These are phyloP conservation scores for Rhagophthalmus giganteus DNA, from an alignment of 2,888 invertebrate genomes.

Conservation along the genomic window DNA sequence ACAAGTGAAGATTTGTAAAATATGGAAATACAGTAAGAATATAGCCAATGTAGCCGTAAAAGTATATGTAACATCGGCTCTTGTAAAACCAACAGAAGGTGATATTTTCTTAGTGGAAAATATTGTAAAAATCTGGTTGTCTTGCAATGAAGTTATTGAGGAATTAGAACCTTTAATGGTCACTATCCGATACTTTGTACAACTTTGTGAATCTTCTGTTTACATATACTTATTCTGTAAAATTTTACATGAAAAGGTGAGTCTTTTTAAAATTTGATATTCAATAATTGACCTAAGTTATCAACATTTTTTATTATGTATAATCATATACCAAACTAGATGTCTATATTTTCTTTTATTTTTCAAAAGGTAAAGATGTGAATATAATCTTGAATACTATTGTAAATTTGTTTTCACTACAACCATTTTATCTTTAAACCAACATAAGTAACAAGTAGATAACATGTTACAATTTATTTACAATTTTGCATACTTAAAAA, in stretches of 20 bases:
- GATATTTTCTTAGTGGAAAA: slow-evolving; percentile 45
- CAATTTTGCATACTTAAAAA: no score
- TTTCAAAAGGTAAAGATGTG: no score
- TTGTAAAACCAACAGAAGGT: slow-evolving; percentile 57
- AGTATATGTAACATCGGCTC: slow-evolving; percentile 61
- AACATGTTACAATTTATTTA: no score
- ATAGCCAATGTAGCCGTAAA: slow-evolving; percentile 61
- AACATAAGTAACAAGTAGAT: no score
- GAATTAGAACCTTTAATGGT: slow-evolving; percentile 43
- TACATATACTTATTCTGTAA: slow-evolving; percentile 71
- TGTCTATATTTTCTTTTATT: no score
- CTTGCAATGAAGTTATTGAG: slow-evolving; percentile 44
- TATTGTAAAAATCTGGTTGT: slow-evolving; percentile 52
- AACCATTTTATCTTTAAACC: no score
- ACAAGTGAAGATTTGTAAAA: slow-evolving; percentile 58
- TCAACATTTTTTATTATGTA: no score
- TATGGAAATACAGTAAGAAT: slow-evolving; percentile 61
- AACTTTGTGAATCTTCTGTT: slow-evolving; percentile 64
- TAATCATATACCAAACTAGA: no score
- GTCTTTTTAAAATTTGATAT: slow-evolving; percentile 7
- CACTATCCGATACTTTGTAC: slow-evolving; percentile 52
- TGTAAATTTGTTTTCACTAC: no score
- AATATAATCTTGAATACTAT: no score
- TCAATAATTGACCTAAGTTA: no score
- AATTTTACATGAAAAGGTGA: slow-evolving; percentile 52